These are phyloP conservation scores for Columba guinea DNA, from an alignment of 2,797 vertebrate species.

Conservation along the genomic window DNA sequence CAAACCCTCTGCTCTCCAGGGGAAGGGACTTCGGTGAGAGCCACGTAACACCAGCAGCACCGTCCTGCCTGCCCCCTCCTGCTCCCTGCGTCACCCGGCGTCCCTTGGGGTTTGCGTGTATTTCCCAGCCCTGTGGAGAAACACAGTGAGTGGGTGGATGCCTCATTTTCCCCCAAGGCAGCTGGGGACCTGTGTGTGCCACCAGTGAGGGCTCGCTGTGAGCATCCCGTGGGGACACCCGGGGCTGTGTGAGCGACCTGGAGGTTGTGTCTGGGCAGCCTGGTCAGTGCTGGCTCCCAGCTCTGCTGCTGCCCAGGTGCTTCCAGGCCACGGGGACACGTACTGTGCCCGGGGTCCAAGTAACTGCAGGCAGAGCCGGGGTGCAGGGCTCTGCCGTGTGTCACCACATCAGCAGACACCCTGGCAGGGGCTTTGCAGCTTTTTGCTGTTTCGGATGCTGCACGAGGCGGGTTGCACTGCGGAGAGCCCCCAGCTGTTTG, in stretches of 20 bases:
- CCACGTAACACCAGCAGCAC: fast-evolving
- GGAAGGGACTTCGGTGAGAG: background rate
- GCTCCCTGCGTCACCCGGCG: background rate
- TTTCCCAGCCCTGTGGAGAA: background rate
- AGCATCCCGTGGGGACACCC: background rate
- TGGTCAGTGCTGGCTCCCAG: background rate
- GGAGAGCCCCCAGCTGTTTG: slow-evolving; percentile 8
- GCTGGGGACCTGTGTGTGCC: background rate
- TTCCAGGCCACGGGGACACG: background rate
- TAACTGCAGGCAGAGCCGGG: background rate
- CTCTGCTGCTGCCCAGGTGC: background rate
- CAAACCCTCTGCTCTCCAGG: background rate
- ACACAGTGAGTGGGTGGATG: background rate
- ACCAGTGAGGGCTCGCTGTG: background rate
- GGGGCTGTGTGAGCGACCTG: fast-evolving
- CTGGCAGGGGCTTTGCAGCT: background rate
- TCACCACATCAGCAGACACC: background rate
- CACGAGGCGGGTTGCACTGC: background rate
- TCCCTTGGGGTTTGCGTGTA: fast-evolving
- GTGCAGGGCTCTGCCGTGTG: fast-evolving
- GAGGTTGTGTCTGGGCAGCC: background rate
- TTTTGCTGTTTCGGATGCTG: background rate
- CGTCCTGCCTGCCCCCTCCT: background rate
- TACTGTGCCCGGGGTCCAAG: fast-evolving
- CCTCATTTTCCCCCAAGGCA: background rate